A percentile compares a stretch with the other conserved stretches of the same genome.
phyloP scores from a whole-genome alignment of 2,888 invertebrate species.

The Meiosimyza decipiens region DNA sequence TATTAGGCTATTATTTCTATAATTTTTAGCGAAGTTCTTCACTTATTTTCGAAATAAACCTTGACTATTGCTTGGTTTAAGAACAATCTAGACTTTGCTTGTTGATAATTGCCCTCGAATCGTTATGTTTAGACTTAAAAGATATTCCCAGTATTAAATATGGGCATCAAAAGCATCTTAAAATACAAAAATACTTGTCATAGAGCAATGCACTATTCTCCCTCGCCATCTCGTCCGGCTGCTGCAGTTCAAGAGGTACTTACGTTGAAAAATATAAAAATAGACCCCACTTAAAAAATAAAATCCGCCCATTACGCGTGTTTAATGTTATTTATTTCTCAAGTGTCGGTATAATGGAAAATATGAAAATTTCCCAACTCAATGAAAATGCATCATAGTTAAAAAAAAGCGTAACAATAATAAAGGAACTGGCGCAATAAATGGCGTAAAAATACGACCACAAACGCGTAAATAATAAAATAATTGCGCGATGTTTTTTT shows the following conservation, averaged over 20 bases:
- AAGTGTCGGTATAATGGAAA: not conserved
- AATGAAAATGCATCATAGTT: not conserved
- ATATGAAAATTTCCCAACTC: not conserved
- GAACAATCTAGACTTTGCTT: too few species aligned
- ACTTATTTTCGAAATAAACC: too few species aligned
- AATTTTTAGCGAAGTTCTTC: too few species aligned
- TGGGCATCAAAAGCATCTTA: too few species aligned
- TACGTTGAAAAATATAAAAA: not conserved
- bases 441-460: constrained; percentile 25
- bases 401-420: constrained; percentile 4
- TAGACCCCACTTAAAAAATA: constrained; percentile 47
- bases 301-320: constrained; percentile 49
- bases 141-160: too few species aligned
- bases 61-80: too few species aligned
- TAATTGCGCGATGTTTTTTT: constrained; percentile 34
- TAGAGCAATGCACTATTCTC: too few species aligned
- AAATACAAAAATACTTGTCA: too few species aligned
- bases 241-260: not conserved
- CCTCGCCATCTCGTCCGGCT: too few species aligned
- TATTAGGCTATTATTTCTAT: too few species aligned
- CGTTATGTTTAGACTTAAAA: too few species aligned
- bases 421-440: constrained; percentile 12
- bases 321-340: constrained; percentile 58
- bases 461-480: constrained; percentile 30
- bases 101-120: too few species aligned